Percentiles rank a stretch among this genome's conserved stretches.
Conservation (phyloP, 2,797 vertebrate genomes). For the Gouania willdenowi region DNA sequence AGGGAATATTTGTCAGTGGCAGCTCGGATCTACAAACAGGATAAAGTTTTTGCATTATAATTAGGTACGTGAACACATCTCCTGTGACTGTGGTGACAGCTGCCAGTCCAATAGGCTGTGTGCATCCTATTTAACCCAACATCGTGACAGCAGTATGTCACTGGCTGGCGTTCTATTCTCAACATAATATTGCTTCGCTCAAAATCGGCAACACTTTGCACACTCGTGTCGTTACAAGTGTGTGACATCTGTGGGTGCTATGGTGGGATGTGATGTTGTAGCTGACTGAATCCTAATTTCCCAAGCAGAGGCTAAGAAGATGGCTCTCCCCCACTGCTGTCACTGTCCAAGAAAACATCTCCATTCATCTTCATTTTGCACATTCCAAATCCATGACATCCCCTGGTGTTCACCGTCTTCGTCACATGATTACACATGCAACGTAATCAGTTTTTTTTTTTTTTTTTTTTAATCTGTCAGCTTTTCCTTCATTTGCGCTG, state of each 20-base stretch:
- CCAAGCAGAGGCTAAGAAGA: slow-evolving; percentile 53
- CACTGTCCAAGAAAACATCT: slow-evolving; percentile 57
- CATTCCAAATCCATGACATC: neutral
- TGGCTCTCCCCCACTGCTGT: slow-evolving; percentile 47
- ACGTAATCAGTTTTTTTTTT: slow-evolving; percentile 2
- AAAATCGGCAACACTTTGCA: slow-evolving; percentile 32
- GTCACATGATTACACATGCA: too few relatives aligned
- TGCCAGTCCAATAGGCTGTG: neutral
- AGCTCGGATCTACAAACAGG: too few relatives aligned
- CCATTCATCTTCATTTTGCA: slow-evolving; percentile 74
- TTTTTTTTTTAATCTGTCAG: too few relatives aligned
- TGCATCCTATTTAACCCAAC: slow-evolving; percentile 10
- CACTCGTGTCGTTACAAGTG: slow-evolving; percentile 35
- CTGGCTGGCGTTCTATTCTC: slow-evolving; percentile 33
- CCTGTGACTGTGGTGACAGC: neutral
- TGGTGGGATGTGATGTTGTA: slow-evolving; percentile 52
- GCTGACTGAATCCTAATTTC: slow-evolving; percentile 60
- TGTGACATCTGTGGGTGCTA: slow-evolving; percentile 56
- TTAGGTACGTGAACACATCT: too few relatives aligned
- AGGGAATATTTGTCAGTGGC: slow-evolving; percentile 1
- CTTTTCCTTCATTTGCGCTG: neutral
- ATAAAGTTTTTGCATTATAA: too few relatives aligned
- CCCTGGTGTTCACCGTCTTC: neutral
- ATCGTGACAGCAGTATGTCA: slow-evolving; percentile 11
- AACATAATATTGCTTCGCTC: slow-evolving; percentile 34